Base-by-base conservation (phyloP, 2,113 vertebrate species). In the Melanerpes formicivorus region DNA sequence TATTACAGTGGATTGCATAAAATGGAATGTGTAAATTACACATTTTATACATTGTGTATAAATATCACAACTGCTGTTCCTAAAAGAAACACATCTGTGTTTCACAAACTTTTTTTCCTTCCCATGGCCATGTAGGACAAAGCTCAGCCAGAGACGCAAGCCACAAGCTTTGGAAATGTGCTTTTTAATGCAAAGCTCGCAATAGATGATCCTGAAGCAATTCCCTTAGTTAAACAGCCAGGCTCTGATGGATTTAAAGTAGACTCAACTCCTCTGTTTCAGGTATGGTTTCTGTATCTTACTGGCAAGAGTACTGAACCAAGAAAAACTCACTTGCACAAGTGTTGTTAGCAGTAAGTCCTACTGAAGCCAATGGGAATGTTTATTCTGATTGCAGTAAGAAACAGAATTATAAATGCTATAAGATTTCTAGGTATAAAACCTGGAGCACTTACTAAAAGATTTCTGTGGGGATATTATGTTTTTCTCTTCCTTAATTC, bases 181-280 rank as follows among this genome's bases (percentile, higher is more conserved):
- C 80, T 94, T 64, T 99, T 99, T 93, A 98, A 99, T 67, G 99
- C 99, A 40, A 96, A 95, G 64, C 98, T 99, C 87, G 99, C 99
- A 11, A 87, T 97, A 34, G 99, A 99, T 10, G 99, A 99, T 94
- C 98, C 98, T 3, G 98, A 98, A 90, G 99, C 99, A 37, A 18
- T 97, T 83, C 83, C 98, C 2, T 96, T 99, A 27, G 98, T 99
- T 93, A 98, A 97, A 84, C 99, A 99, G 83, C 98, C 99, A 12
- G 98, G 99, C 11, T 99, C 99, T 9, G 99, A 99, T 89, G 99
- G 99, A 29, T 99, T 99, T 95, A 98, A 98, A 95, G 92, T 99
- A 9, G 98, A 99, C 91, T 99, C 99, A 10, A 97, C 97, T 30
- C 98, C 99, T 52, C 97, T 99, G 66, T 99, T 99, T 97, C 99